Evolutionary conservation across 2,888 invertebrate genomes (phyloP), one percentile per base, ranked within the genome.

Genomic region (Rhorus exstirpatorius): DNA sequence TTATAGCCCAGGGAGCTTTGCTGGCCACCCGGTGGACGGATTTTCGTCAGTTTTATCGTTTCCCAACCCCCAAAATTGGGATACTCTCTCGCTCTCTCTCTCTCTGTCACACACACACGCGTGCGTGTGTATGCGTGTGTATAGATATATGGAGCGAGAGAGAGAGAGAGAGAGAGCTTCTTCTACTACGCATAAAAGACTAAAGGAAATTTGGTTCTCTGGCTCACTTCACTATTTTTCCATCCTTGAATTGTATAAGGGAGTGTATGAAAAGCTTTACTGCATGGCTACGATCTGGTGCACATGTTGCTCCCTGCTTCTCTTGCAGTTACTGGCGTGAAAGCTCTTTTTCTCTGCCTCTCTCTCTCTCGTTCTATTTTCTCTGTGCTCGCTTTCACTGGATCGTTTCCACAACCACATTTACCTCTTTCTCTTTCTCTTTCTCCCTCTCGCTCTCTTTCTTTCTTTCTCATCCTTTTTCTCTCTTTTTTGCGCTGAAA

Each of bases 211-310:
- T 84, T 63, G 67, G 75, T 79, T 75, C 74, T 82, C 72, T 41
- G 60, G 63, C 77, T 70, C 76, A 70, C 77, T 58, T 74, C 77
- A 58, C 55, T 80, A 80, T 75, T 78, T 67, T 74, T 70, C 79
- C 65, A 71, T 21, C 77, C 38, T 10, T 38, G 61, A 65, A 63
- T 79, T 67, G 70, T 79, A 75, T 76, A 70, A 77, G 75, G 79
- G 65, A 81, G 81, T 78, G 83, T 84, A 84, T 83, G 84, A 85
- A 85, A 85, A 84, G 80, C 85, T 86, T 80, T 84, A 84, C 82
- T 80, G n/a, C n/a, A n/a, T n/a, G 82, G 80, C 80, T 84, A 86
- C 84, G 79, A 84, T 83, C 83, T 78, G 83, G 79, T 60, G 67
- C 72, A 63, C 79, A 77, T 60, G 78, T 74, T 79, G 78, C 78